phyloP scores from a whole-genome alignment of 2,797 vertebrate species.

The Notamacropus eugenii region DNA sequence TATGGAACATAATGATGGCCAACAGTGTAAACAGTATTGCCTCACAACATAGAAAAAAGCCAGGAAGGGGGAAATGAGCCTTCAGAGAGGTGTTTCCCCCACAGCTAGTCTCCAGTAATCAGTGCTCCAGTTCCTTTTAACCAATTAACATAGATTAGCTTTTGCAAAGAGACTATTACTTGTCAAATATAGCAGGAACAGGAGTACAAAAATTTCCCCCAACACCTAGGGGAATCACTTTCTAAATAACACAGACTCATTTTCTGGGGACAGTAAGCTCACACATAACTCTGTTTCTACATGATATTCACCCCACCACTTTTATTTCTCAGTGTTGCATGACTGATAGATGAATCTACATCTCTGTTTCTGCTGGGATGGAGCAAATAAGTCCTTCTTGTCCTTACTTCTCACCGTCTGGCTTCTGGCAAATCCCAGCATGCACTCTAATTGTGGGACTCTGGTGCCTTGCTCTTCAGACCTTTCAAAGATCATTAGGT shows the following conservation, averaged over 20 bases:
- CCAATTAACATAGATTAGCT: neutral
- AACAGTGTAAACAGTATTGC: neutral
- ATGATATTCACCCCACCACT: neutral
- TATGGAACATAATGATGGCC: neutral
- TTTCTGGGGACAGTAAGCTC: neutral
- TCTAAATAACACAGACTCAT: neutral
- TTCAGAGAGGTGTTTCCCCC: neutral
- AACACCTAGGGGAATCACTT: neutral
- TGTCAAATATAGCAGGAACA: neutral
- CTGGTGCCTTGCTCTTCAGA: neutral
- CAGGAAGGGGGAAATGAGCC: neutral
- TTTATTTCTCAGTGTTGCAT: neutral
- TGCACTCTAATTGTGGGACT: neutral
- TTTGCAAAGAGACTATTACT: neutral
- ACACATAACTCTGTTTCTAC: neutral
- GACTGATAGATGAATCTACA: neutral
- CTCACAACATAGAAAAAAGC: neutral
- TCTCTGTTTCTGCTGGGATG: neutral
- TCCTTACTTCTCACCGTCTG: neutral
- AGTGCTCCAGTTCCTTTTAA: neutral
- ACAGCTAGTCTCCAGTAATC: neutral
- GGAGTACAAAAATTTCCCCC: neutral
- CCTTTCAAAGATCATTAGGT: neutral
- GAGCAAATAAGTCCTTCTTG: neutral
- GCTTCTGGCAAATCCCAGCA: neutral